Evolutionary conservation across 1,140 invertebrate genomes (phyloP).

Genomic region (Zaprionus camerounensis): DNA sequence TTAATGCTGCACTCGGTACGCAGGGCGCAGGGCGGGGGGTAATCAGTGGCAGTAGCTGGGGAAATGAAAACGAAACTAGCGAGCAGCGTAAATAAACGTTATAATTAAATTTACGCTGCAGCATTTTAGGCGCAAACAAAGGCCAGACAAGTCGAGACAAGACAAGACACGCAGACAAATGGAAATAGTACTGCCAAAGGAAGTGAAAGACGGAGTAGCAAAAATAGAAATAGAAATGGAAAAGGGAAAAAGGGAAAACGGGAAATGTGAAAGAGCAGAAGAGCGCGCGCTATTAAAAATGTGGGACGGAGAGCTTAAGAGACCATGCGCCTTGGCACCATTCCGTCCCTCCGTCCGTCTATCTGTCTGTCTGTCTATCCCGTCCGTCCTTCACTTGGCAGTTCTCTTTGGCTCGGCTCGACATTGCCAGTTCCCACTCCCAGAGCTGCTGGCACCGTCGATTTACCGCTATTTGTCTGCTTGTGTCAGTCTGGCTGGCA

Average conservation of each 20-base stretch:
- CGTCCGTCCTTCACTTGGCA: constrained; percentile 12
- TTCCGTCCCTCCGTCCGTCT: constrained; percentile 37
- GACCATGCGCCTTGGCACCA: constrained; percentile 62
- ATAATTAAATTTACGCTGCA: constrained; percentile 71
- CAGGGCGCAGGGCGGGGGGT: neutral
- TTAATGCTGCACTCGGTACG: constrained; percentile 6
- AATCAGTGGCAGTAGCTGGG: constrained; percentile 31
- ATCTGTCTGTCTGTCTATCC: neutral
- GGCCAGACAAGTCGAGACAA: constrained; percentile 43
- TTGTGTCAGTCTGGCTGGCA: constrained; percentile 64
- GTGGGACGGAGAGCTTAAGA: constrained; percentile 40
- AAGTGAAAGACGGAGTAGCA: constrained; percentile 5
- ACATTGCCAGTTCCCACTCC: neutral
- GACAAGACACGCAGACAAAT: constrained; percentile 14
- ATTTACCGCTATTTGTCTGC: constrained; percentile 46
- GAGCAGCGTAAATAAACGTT: constrained; percentile 62
- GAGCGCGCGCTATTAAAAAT: constrained; percentile 35
- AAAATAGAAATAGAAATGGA: constrained; percentile 14
- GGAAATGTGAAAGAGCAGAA: constrained; percentile 4
- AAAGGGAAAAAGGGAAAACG: neutral
- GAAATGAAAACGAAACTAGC: constrained; percentile 5
- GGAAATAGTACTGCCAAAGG: constrained; percentile 8
- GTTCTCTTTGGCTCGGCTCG: neutral
- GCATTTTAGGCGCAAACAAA: constrained; percentile 64
- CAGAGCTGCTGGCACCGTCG: constrained; percentile 17